Evolutionary conservation across 1,140 invertebrate species (phyloP).

Genomic region (Cydia amplana): DNA sequence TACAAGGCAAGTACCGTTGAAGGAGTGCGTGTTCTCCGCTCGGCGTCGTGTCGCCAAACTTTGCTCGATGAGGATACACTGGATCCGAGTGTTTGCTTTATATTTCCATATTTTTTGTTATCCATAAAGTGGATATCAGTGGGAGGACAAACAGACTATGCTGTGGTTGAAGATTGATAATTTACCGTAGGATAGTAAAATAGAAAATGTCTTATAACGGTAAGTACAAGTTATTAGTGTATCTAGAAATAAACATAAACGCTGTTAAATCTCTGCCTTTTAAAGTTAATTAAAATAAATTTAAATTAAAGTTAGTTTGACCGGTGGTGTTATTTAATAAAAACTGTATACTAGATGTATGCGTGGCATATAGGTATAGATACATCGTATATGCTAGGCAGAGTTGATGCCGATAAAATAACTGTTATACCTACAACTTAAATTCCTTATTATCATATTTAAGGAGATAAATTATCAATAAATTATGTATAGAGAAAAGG

Average conservation of each 20-base stretch:
- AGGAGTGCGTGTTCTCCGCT: slow-evolving; percentile 41
- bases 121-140: slow-evolving; percentile 37
- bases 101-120: slow-evolving; percentile 53
- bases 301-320: not conserved
- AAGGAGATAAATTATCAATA: no score
- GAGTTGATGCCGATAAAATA: no score
- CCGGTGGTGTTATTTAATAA: no score
- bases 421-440: no score
- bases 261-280: not conserved
- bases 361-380: no score
- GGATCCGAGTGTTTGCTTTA: slow-evolving; percentile 43
- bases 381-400: no score
- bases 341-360: no score
- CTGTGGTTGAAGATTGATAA: slow-evolving; percentile 31
- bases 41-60: slow-evolving; percentile 46
- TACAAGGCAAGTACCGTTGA: slow-evolving; percentile 51
- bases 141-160: slow-evolving; percentile 38
- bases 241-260: slow-evolving; percentile 1
- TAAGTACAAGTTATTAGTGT: not conserved
- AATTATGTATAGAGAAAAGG: no score
- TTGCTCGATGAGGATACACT: slow-evolving; percentile 42
- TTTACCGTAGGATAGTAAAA: slow-evolving; percentile 11
- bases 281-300: slow-evolving; percentile 1
- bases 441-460: no score
- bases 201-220: not conserved